These are phyloP conservation scores for Onychomys arenicola DNA, from an alignment of 2,797 vertebrate species.

Conservation along the genomic window DNA sequence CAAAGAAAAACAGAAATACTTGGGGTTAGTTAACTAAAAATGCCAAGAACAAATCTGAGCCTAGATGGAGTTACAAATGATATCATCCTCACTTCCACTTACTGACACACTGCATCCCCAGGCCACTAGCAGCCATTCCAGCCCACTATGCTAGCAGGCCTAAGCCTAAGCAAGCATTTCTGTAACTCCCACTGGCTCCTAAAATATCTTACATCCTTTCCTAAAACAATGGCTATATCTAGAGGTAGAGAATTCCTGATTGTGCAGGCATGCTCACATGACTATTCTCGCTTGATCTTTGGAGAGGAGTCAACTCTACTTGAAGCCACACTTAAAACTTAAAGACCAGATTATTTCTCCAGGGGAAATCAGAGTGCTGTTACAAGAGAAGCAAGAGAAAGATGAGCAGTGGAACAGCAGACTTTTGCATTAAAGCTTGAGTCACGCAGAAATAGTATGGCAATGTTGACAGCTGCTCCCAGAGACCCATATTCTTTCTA, in stretches of 20 bases:
- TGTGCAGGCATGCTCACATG: too few relatives aligned
- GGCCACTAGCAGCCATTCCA: not conserved
- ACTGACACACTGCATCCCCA: not conserved
- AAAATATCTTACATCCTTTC: not conserved
- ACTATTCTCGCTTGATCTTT: not conserved
- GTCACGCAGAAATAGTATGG: not conserved
- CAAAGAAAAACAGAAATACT: conserved; percentile 19
- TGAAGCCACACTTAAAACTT: not conserved
- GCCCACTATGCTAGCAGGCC: accelerated
- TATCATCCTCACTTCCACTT: not conserved
- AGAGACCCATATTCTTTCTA: not conserved
- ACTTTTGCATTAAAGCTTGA: not conserved
- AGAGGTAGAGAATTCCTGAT: not conserved
- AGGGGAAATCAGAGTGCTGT: not conserved
- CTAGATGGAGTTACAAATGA: conserved; percentile 17
- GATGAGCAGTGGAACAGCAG: not conserved
- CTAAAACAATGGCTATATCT: not conserved
- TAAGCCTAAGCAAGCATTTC: not conserved
- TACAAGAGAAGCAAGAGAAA: not conserved
- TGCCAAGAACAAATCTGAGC: not conserved
- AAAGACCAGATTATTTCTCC: not conserved
- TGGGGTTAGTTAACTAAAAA: conserved; percentile 54
- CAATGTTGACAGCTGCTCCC: not conserved
- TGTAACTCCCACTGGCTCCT: not conserved
- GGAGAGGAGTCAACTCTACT: not conserved